Evolutionary conservation across 2,113 vertebrate genomes (phyloP), one percentile per base, ranked within the genome.

Genomic region (Alethe castanea): DNA sequence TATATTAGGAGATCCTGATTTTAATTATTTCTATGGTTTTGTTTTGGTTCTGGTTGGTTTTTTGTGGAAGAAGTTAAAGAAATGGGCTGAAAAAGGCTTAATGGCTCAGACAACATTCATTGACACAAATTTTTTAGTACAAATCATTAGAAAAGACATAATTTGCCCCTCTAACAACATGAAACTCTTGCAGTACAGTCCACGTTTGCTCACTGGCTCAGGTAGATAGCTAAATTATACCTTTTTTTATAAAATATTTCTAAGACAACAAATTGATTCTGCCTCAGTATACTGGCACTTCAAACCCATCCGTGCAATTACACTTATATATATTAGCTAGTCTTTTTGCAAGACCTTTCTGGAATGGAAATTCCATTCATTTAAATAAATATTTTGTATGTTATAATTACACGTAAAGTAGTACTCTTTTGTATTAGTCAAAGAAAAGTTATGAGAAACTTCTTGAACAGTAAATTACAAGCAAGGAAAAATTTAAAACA

Each of bases 401-500:
- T 65, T 77, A 52, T 74, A 80, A 61, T 67, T 93, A 50, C 16
- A 62, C 8, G 73, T 22, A 26, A 3, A 25, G 1, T 44, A 61
- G 14, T 57, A 81, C 17, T 78, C 42, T 79, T 84, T 33, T 40
- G 4, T 65, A 65, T 72, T 60, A 72, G 19, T 86, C 24, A 69
- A 81, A 53, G 20, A 65, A 95, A 89, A 94, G 70, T 24, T 80
- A 90, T 36, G 33, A 89, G 35, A 90, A 92, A 91, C 29, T 84
- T 90, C 28, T 48, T 88, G 23, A 67, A n/a, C 17, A n/a, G 61
- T 70, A 96, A 92, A 94, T 96, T 94, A 71, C 18, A 91, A 19
- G 14, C 69, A 95, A 96, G 90, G 92, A 84, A 61, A 96, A 80
- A 90, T 92, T 86, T 90, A 86, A 95, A 95, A 80, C 50, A 74